phyloP scores from a whole-genome alignment of 1,140 invertebrate genomes.

The Metopolophium dirhodum region DNA sequence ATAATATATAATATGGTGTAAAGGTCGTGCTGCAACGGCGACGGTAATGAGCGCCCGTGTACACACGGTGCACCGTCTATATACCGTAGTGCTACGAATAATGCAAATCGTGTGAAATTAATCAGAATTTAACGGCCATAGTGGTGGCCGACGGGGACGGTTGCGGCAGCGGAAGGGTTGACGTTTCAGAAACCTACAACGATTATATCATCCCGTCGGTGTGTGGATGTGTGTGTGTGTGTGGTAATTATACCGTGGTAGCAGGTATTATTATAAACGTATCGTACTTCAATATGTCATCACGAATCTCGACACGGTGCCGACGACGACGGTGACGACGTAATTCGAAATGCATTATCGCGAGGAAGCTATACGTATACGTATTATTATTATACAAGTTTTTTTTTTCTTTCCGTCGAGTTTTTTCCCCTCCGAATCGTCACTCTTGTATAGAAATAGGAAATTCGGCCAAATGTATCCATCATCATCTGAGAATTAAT shows the following conservation, averaged over 20 bases:
- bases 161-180: neutral
- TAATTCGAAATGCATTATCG: neutral
- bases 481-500: constrained; percentile 41
- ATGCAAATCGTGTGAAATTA: constrained; percentile 21
- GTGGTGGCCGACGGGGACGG: neutral
- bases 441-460: neutral
- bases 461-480: constrained; percentile 28
- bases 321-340: neutral
- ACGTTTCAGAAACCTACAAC: neutral
- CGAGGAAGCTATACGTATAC: neutral
- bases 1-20: neutral
- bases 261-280: neutral
- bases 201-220: neutral
- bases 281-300: neutral
- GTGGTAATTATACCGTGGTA: neutral
- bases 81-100: neutral
- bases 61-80: neutral
- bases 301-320: neutral
- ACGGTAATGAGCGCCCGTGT: neutral
- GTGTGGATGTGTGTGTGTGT: too few species aligned
- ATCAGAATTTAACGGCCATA: neutral
- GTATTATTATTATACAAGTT: neutral
- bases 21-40: neutral
- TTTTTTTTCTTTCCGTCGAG: neutral
- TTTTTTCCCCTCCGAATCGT: neutral